Percentiles rank a stretch among this genome's conserved stretches.
These are phyloP conservation scores for Paradoxurus hermaphroditus DNA, from an alignment of 2,113 vertebrate genomes.

Conservation along the genomic window DNA sequence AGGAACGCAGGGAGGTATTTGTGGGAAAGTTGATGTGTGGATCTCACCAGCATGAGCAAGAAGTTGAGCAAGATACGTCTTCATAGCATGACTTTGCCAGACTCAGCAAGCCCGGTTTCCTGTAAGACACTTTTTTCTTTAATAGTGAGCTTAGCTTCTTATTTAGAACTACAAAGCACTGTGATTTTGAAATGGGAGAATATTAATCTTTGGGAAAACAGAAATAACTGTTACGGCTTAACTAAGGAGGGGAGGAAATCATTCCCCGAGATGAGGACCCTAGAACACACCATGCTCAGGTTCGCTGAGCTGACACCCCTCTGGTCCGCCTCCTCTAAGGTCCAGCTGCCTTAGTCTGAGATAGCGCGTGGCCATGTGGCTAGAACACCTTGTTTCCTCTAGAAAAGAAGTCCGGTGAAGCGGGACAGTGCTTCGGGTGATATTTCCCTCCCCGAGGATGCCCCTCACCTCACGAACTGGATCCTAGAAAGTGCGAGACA, in stretches of 20 bases:
- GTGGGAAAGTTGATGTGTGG: neutral
- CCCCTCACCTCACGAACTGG: neutral
- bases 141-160: neutral
- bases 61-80: neutral
- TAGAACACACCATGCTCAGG: too few species aligned
- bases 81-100: neutral
- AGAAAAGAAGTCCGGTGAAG: neutral
- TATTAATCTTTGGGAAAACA: slow-evolving; percentile 13
- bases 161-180: neutral
- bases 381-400: neutral
- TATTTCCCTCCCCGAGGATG: neutral
- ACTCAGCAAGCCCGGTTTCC: neutral
- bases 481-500: neutral
- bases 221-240: neutral
- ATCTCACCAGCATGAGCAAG: neutral
- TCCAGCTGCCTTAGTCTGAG: neutral
- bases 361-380: neutral
- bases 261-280: neutral
- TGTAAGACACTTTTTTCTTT: slow-evolving; percentile 4
- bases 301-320: neutral
- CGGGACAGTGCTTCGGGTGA: neutral
- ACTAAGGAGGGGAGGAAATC: neutral
- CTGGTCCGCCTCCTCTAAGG: neutral
- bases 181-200: slow-evolving; percentile 3
- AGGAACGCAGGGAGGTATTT: neutral